Percentiles rank a stretch among this genome's conserved stretches.
Conservation (phyloP, 2,797 vertebrate species). For the Aldrovandia affinis region DNA sequence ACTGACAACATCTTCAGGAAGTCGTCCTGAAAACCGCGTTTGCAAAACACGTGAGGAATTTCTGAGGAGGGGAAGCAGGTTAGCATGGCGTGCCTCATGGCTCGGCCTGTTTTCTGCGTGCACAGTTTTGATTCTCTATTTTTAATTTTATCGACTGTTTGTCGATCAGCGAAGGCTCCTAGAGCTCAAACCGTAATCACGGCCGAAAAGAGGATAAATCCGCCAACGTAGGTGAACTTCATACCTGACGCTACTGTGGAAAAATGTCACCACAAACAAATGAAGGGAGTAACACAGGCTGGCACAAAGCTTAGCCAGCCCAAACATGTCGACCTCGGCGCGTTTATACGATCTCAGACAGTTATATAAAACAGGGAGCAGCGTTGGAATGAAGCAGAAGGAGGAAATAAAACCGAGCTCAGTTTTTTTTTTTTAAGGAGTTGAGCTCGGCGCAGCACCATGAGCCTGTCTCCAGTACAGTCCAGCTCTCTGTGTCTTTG, state of each 20-base stretch:
- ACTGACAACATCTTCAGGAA: too few relatives aligned
- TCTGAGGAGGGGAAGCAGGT: too few relatives aligned
- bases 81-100: too few relatives aligned
- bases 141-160: too few relatives aligned
- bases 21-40: too few relatives aligned
- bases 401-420: neutral
- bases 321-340: neutral
- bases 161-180: too few relatives aligned
- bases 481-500: neutral
- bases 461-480: neutral
- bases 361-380: constrained; percentile 8
- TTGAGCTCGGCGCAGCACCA: neutral
- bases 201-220: too few relatives aligned
- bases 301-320: neutral
- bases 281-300: neutral
- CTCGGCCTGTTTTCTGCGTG: too few relatives aligned
- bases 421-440: neutral
- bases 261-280: constrained; percentile 2
- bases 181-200: too few relatives aligned
- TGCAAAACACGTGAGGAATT: too few relatives aligned
- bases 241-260: neutral
- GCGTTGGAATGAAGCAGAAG: neutral
- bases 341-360: constrained; percentile 5
- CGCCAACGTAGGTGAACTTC: neutral
- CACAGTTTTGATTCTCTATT: too few relatives aligned